Evolutionary conservation across 2,797 vertebrate species (phyloP), one percentile per base, ranked within the genome.

Genomic region (Ceryle rudis): DNA sequence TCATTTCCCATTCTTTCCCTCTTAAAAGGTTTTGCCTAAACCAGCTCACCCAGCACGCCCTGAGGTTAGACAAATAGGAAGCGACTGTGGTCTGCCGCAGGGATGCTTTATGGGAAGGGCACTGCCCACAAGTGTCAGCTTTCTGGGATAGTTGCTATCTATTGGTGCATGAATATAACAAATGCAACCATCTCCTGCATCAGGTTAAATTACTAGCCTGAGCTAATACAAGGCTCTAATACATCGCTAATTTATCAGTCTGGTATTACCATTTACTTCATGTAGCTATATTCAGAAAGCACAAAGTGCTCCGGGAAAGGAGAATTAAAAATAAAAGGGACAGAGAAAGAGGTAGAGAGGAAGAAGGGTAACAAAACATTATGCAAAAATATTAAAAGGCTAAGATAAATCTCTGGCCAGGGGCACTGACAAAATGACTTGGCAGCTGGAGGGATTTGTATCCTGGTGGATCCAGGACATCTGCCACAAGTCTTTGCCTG

Each of bases 241-340:
- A 81, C 87, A 28, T 57, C 2, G 55, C 93, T 98, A 97, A 97
- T 98, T 98, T 95, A 97, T 98, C 97, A 97, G 93, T 64, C 84
- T 85, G 33, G 42, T 95, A 96, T 96, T 97, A 94, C 83, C 81
- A 66, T 97, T 98, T 97, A 86, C 94, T 95, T 97, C 90, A 26
- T 37, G 79, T 58, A 92, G 91, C 81, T 97, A 72, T 90, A 94
- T 96, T 94, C 90, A 97, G 97, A 96, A 97, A 97, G 86, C 83
- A 96, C 95, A 86, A 81, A 97, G 81, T 78, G 84, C 80, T 96
- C 81, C 21, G 4, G 64, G 89, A 90, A 97, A 88, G 92, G 70
- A 96, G 85, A 91, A 52, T 21, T 6, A 17, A 67, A 70, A 86
- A 92, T 46, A 10, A 62, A 11, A 13, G 10, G 51, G 14, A 35